phyloP scores from a whole-genome alignment of 2,888 invertebrate species.

The Dolichopus griseipennis region DNA sequence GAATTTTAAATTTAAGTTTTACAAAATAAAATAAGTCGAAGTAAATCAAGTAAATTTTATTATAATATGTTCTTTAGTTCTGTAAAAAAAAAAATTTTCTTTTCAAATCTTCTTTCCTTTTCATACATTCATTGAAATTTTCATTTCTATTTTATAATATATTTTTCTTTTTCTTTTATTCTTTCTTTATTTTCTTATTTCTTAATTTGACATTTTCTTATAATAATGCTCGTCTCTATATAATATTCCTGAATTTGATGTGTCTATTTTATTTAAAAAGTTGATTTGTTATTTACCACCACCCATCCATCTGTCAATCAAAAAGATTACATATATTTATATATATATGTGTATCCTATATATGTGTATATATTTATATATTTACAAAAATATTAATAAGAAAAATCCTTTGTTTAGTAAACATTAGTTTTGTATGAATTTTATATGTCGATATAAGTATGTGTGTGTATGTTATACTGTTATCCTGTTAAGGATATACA shows the following conservation, averaged over 20 bases:
- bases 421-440: background rate
- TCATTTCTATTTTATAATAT: too few relatives aligned
- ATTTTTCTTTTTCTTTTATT: too few relatives aligned
- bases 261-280: background rate
- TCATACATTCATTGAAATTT: too few relatives aligned
- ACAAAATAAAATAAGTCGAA: too few relatives aligned
- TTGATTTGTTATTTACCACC: slow-evolving; percentile 5
- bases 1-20: too few relatives aligned
- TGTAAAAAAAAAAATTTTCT: too few relatives aligned
- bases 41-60: too few relatives aligned
- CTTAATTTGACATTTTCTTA: slow-evolving; percentile 1
- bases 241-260: background rate
- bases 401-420: background rate
- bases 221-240: background rate
- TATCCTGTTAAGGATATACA: too few relatives aligned
- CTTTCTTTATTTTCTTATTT: background rate
- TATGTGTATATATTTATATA: background rate
- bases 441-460: background rate
- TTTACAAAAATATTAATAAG: background rate
- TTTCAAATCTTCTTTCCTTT: too few relatives aligned
- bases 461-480: background rate
- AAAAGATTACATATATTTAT: background rate
- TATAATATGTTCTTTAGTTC: too few relatives aligned
- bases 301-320: slow-evolving; percentile 10
- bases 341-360: background rate